Evolutionary conservation across 2,888 invertebrate genomes (phyloP).

Genomic region (Diogma glabrata): DNA sequence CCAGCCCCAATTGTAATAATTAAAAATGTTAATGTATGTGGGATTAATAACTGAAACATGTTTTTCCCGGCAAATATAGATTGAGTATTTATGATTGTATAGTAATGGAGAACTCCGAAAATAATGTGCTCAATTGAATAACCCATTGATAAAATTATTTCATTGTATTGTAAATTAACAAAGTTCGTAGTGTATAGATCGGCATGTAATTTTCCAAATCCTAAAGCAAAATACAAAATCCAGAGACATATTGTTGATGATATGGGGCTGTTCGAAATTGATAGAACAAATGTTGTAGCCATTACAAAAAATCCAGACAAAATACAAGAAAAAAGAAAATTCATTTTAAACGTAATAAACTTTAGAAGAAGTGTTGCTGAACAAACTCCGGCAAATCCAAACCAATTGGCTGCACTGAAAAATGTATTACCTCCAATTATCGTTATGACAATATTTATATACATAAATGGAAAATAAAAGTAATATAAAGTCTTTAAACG

Average conservation of each 20-base stretch:
- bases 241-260: no score
- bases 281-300: no score
- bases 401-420: not conserved
- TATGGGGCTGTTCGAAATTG: no score
- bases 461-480: slow-evolving; percentile 4
- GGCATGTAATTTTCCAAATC: not conserved
- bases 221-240: not conserved
- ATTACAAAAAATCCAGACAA: no score
- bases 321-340: no score
- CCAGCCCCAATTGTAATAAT: not conserved
- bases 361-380: not conserved
- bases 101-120: not conserved
- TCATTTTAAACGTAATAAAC: not conserved
- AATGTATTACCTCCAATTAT: not conserved
- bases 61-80: not conserved
- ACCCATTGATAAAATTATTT: not conserved
- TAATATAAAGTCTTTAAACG: no score
- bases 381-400: not conserved
- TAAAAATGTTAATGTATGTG: slow-evolving; percentile 3
- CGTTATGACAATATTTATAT: not conserved
- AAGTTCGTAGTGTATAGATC: not conserved
- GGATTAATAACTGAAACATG: not conserved
- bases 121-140: not conserved
- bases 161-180: not conserved
- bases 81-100: not conserved